Evolutionary conservation across 2,888 invertebrate species (phyloP).

Genomic region (Eupeodes luniger): DNA sequence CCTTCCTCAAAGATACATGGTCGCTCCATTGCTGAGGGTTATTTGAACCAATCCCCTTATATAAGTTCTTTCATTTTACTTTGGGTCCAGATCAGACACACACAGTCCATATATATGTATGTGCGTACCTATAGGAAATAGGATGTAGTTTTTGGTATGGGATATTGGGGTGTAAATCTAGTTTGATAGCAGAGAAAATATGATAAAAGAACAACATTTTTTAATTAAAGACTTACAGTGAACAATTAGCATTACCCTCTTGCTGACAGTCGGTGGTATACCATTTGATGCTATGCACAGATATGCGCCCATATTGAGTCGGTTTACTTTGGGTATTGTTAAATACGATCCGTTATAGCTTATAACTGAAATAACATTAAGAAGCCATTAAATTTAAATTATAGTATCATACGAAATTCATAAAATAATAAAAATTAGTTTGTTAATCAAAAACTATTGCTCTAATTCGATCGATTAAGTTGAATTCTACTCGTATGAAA

Average conservation of each 20-base stretch:
- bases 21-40: background rate
- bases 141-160: background rate
- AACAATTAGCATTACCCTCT: conserved; percentile 91
- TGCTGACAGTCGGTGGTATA: conserved; percentile 92
- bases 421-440: too few species aligned
- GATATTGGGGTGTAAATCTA: conserved; percentile 16
- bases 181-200: background rate
- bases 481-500: too few species aligned
- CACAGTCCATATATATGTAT: conserved; percentile 20
- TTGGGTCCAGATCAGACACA: conserved; percentile 15
- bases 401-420: too few species aligned
- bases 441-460: too few species aligned
- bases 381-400: too few species aligned
- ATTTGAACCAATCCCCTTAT: conserved; percentile 7
- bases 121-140: background rate
- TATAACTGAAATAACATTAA: conserved; percentile 84
- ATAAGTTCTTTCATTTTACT: background rate
- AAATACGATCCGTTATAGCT: conserved; percentile 89
- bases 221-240: conserved; percentile 89
- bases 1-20: background rate
- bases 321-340: conserved; percentile 89
- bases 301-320: conserved; percentile 92
- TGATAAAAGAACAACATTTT: conserved; percentile 42
- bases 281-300: conserved; percentile 93
- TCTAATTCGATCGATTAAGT: too few species aligned